Conservation (phyloP, 2,888 invertebrate species). For the Zeuzera pyrina region DNA sequence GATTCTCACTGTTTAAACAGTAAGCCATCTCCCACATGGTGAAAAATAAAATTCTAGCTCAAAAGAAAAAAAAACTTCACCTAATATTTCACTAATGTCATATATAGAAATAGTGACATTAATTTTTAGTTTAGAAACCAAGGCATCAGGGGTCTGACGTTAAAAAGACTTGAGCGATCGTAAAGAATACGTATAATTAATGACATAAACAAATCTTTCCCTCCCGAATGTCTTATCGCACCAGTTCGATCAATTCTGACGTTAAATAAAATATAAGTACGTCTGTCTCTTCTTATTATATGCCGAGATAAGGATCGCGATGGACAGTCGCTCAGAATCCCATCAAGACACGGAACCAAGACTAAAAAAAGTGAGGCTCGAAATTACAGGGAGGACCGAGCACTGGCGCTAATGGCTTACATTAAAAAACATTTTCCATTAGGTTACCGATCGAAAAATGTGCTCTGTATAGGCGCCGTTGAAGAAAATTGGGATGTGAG, state of each 20-base stretch:
- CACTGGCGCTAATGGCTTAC: constrained; percentile 59
- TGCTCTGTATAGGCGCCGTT: constrained; percentile 35
- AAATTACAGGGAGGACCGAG: constrained; percentile 63
- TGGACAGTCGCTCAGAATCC: constrained; percentile 65
- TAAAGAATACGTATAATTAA: constrained; percentile 40
- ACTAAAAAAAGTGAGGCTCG: constrained; percentile 55
- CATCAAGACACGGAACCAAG: constrained; percentile 54
- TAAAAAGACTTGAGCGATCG: neutral
- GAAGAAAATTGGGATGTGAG: constrained; percentile 32
- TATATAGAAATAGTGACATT: neutral
- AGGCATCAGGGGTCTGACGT: neutral
- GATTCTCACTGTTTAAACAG: constrained; percentile 23
- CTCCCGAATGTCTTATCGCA: constrained; percentile 47
- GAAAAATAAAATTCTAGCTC: neutral
- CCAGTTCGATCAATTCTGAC: constrained; percentile 63
- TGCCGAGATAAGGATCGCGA: constrained; percentile 62
- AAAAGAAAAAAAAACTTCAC: neutral
- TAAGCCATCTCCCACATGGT: constrained; percentile 1
- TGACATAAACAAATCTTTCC: constrained; percentile 61
- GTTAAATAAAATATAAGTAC: constrained; percentile 71
- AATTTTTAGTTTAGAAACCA: constrained; percentile 1
- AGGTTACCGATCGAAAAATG: constrained; percentile 44
- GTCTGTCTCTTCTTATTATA: constrained; percentile 70
- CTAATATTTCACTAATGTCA: neutral
- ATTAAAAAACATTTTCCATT: constrained; percentile 68